phyloP scores from a whole-genome alignment of 2,888 invertebrate genomes.

The Polydrusus tereticollis region DNA sequence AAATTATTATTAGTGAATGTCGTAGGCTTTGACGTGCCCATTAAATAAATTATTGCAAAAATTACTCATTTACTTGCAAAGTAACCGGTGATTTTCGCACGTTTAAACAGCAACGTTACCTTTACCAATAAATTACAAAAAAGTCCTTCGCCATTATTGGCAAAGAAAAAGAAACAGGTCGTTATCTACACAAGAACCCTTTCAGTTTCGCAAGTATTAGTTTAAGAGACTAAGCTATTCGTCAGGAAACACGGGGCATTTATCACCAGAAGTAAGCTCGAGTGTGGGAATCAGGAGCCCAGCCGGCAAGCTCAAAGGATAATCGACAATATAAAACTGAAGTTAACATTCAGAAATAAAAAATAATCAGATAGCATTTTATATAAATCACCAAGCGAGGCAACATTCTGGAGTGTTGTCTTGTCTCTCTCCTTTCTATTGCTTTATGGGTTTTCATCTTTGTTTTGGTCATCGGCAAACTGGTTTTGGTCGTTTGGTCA shows the following conservation, averaged over 20 bases:
- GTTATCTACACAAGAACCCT: conserved; percentile 45
- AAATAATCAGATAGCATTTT: conserved; percentile 67
- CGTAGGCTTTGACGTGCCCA: no score
- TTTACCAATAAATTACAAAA: background rate
- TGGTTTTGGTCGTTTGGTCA: conserved; percentile 57
- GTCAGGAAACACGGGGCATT: conserved; percentile 55
- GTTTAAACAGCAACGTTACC: background rate
- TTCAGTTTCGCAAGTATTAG: conserved; percentile 41
- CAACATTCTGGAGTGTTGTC: conserved; percentile 52
- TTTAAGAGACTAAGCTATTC: conserved; percentile 41
- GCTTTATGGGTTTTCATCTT: conserved; percentile 28
- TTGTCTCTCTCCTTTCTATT: conserved; percentile 3
- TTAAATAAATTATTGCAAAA: no score
- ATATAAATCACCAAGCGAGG: conserved; percentile 65
- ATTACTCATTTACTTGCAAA: no score
- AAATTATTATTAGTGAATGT: no score
- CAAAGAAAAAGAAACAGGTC: background rate
- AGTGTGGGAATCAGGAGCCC: conserved; percentile 67
- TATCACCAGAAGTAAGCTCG: conserved; percentile 61
- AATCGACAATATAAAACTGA: conserved; percentile 69
- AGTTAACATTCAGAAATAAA: conserved; percentile 68
- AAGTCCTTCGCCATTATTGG: background rate
- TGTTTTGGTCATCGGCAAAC: conserved; percentile 48
- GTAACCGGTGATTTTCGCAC: background rate
- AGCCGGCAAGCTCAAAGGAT: conserved; percentile 65